Base-by-base conservation (phyloP, 23 tunicate genomes). In the Clavelina lepadiformis region DNA sequence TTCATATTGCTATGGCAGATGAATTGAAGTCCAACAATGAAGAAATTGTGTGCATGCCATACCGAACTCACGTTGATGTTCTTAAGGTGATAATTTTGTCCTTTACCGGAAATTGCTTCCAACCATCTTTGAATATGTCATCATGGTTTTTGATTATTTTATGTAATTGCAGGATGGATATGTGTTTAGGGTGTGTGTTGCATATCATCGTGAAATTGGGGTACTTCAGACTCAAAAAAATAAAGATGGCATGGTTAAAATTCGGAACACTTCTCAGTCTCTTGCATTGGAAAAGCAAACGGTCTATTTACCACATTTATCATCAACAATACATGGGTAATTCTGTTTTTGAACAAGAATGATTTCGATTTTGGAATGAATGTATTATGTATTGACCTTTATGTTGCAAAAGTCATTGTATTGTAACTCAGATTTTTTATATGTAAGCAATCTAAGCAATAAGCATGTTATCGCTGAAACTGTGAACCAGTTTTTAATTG, bases 311-410 rank as follows among this genome's bases (percentile, higher is more conserved):
- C 82, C 87, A 0, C 57, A 35, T 3, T 46, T 80, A 15, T 54
- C 96, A 6, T 69, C 73, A 44, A 31, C 56, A 3, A 28, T 88
- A 26, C 66, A 79, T 31, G 81, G 95, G 94, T 85, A 26, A 36
- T 79, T 58, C 0, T 31, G 37, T 5, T 37, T 44, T 44, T 11
- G n/a, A n/a, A n/a, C n/a, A n/a, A n/a, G n/a, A n/a, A n/a, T n/a
- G n/a, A n/a, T n/a, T n/a, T n/a, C n/a, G n/a, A n/a, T n/a, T n/a
- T n/a, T n/a, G n/a, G n/a, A n/a, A n/a, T n/a, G n/a, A n/a, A n/a
- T n/a, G n/a, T n/a, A n/a, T n/a, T n/a, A n/a, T n/a, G n/a, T n/a
- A n/a, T n/a, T n/a, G n/a, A n/a, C n/a, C n/a, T n/a, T n/a, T n/a
- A n/a, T n/a, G n/a, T n/a, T n/a, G n/a, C n/a, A n/a, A n/a, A n/a